Evolutionary conservation across 2,113 vertebrate genomes (phyloP), one percentile per base, ranked within the genome.

Genomic region (Rhineura floridana): DNA sequence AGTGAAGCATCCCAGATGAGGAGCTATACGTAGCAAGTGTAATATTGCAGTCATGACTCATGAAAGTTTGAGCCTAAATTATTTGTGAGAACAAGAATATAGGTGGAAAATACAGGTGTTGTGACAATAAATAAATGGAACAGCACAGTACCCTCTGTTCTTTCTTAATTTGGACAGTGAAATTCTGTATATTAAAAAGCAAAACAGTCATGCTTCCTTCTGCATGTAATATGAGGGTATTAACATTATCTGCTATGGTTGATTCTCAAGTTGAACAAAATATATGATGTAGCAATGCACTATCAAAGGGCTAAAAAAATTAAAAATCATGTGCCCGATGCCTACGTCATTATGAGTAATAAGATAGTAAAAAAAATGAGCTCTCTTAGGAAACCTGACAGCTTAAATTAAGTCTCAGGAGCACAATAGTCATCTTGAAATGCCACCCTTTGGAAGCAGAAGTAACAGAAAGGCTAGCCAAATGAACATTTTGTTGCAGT

Each of bases 391-490:
- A 90, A 67, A 55, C 59, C 52, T 81, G 84, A 84, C 87, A 89
- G 50, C 25, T 91, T 79, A 70, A 88, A 79, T 86, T 76, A 86
- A 46, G 73, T 81, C 72, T 73, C 23, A 8, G 67, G 77, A 85
- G 79, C 46, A 28, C 39, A 88, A 69, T 55, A 88, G 80, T 63
- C 72, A 85, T 86, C 88, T 83, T 88, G 81, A 85, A 90, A 83
- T 79, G 83, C 39, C 83, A 83, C 55, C 83, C 80, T 82, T 88
- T 86, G 72, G 78, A 67, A 91, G 72, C 28, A 70, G 86, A 48
- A 85, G 33, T 48, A 79, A 65, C 73, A 65, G 81, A 67, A 86
- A 88, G 48, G n/a, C 83, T 70, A 63, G 48, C 62, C 81, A 44
- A 73, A 50, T 59, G 23, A 75, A 89, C 55, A 87, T 65, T 55